A percentile compares a stretch with the other conserved stretches of the same genome.
Conservation (phyloP, 1,140 invertebrate species). For the Oryctes rhinoceros region DNA sequence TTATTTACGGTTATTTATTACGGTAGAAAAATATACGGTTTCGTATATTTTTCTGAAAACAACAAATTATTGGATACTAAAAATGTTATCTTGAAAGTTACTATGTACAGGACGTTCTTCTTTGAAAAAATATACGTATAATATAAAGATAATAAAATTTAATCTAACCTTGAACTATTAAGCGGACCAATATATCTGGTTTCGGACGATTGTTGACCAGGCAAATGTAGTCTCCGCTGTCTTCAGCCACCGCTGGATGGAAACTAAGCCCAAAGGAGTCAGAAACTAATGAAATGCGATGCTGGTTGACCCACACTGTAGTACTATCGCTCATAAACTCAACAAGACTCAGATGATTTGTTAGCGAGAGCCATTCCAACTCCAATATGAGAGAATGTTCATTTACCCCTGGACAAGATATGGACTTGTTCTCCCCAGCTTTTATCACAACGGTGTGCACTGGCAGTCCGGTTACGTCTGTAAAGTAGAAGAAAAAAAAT, state of each 20-base stretch:
- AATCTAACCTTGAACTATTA: constrained; percentile 72
- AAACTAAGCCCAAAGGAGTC: constrained; percentile 73
- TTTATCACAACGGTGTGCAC: constrained; percentile 67
- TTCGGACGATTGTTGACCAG: constrained; percentile 73
- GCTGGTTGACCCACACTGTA: constrained; percentile 64
- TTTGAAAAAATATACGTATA: background rate
- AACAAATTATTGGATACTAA: background rate
- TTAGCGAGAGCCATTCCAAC: constrained; percentile 68
- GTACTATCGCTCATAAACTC: constrained; percentile 66
- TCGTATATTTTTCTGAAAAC: background rate
- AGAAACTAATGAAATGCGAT: constrained; percentile 66
- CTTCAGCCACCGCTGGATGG: constrained; percentile 68
- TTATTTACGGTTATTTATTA: too few species aligned
- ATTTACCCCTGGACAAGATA: constrained; percentile 72
- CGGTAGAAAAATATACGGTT: too few species aligned
- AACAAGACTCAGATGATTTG: constrained; percentile 59
- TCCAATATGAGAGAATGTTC: constrained; percentile 70
- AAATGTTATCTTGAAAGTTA: too few species aligned
- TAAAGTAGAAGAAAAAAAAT: constrained; percentile 46
- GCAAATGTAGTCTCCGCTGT: constrained; percentile 73
- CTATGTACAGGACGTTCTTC: background rate
- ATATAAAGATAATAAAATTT: constrained; percentile 11
- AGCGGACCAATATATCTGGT: constrained; percentile 69
- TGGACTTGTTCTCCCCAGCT: constrained; percentile 71
- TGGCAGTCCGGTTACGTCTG: constrained; percentile 64